Evolutionary conservation across 1,140 invertebrate species (phyloP), one percentile per base, ranked within the genome.

Genomic region (Drosophila tristis): DNA sequence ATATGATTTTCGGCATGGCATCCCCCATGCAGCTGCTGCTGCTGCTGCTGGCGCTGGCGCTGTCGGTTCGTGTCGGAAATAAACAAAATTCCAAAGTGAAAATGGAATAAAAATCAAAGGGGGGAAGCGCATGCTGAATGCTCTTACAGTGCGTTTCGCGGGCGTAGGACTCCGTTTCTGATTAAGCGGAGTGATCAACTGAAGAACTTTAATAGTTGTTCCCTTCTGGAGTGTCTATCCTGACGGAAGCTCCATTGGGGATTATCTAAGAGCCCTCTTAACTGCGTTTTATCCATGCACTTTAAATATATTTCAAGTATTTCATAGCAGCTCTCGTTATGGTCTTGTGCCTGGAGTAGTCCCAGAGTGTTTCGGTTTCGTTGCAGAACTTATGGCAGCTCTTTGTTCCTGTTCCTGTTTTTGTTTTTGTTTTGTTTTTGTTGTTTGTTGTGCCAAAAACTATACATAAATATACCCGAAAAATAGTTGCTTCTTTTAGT

Each of bases 61-160:
- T 70, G 63, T 67, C 66, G 63, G 49, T 70, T 70, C 66, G 64
- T 70, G 64, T 70, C 15, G 66, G 64, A 70, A 70, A 70, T 58
- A 70, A 70, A 70, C 44, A 70, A 70, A 71, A 71, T 25, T 44
- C 54, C 35, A 44, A 29, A 47, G 25, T 45, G 26, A 39, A 9
- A 29, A 15, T 43, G 60, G 5, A 49, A 49, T 2, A 0, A 11
- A 39, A 42, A 39, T 5, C 35, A 5, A 25, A 20, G 20, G 20
- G 51, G 11, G 60, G 13, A 8, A 8, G 11, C 35, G 11, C 11
- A 23, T 35, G 64, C 51, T 66, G 31, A 65, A 23, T 26, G 64
- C 7, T 39, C 51, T 39, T 16, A 57, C 66, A 70, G 51, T 70
- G 51, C 45, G 39, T 58, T 43, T 5, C 42, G 20, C 2, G 5